Evolutionary conservation across 2,888 invertebrate species (phyloP).

Genomic region (Empis livida): DNA sequence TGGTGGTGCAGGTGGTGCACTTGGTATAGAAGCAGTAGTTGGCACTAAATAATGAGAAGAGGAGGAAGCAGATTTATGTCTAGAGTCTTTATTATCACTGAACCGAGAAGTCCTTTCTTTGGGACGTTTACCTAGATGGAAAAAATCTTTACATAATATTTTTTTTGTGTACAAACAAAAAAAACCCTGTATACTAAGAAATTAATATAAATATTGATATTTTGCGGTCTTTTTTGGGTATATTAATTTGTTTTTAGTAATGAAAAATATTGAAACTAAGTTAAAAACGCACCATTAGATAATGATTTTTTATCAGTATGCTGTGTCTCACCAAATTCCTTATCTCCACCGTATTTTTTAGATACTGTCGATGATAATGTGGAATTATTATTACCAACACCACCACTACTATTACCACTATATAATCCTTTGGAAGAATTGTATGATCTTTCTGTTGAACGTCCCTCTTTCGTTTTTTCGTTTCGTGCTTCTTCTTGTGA

Average conservation of each 20-base stretch:
- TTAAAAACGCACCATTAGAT: slow-evolving; percentile 29
- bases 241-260: not conserved
- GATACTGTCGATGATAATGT: slow-evolving; percentile 6
- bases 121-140: slow-evolving; percentile 25
- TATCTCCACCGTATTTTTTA: slow-evolving; percentile 7
- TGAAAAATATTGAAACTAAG: not conserved
- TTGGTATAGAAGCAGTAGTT: slow-evolving; percentile 3
- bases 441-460: slow-evolving; percentile 7
- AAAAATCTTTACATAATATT: slow-evolving; percentile 3
- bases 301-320: slow-evolving; percentile 26
- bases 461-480: not conserved
- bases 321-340: slow-evolving; percentile 26
- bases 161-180: not conserved
- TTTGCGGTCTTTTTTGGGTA: not conserved
- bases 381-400: slow-evolving; percentile 5
- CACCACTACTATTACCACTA: slow-evolving; percentile 4
- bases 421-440: slow-evolving; percentile 2
- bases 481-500: slow-evolving; percentile 2
- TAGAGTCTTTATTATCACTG: slow-evolving; percentile 32
- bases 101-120: slow-evolving; percentile 33
- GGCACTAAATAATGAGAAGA: slow-evolving; percentile 4
- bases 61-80: slow-evolving; percentile 9
- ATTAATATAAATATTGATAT: not conserved
- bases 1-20: not conserved
- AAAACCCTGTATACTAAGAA: not conserved